Percentiles rank a stretch among this genome's conserved stretches.
Conservation (phyloP, 2,888 invertebrate genomes). For the Escarpia spicata region DNA sequence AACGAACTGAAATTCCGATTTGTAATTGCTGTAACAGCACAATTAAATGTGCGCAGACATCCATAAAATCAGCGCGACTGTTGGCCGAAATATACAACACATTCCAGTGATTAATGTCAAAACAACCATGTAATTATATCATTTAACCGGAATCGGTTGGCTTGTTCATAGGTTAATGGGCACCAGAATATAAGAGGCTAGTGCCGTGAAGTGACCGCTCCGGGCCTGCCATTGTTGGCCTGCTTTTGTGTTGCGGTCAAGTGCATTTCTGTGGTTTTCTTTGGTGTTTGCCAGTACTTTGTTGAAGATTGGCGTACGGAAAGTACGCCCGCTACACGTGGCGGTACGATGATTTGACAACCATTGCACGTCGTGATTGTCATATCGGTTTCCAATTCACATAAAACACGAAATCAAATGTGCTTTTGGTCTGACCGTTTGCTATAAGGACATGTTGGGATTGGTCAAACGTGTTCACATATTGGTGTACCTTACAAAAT, state of each 20-base stretch:
- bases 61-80: neutral
- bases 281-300: neutral
- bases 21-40: neutral
- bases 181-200: neutral
- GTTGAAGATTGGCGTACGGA: no score
- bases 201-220: neutral
- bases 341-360: no score
- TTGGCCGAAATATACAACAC: neutral
- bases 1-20: neutral
- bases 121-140: conserved; percentile 1
- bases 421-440: no score
- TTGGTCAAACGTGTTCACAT: no score
- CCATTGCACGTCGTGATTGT: no score
- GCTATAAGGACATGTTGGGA: no score
- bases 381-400: no score
- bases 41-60: neutral
- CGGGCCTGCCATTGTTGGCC: neutral
- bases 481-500: no score
- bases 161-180: neutral
- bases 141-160: neutral
- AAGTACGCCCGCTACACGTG: no score
- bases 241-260: neutral
- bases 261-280: neutral
- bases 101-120: neutral
- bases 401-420: no score